Evolutionary conservation across 2,797 vertebrate species (phyloP).

Genomic region (Selene dorsalis): DNA sequence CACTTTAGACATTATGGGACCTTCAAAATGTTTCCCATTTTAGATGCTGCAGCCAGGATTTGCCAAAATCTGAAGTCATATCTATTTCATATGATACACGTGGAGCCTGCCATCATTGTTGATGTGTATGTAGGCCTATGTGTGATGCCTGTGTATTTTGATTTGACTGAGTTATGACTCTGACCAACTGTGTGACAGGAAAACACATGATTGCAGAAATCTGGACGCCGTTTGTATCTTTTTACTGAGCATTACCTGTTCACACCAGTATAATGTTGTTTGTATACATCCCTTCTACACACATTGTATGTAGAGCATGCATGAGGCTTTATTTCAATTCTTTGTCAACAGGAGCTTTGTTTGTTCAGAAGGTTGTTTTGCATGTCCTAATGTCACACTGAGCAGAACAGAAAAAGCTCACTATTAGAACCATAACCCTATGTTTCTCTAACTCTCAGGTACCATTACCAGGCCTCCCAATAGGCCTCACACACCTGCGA

Average conservation of each 20-base stretch:
- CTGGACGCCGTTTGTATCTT: not conserved
- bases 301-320: not conserved
- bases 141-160: not conserved
- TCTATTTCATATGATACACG: too few relatives aligned
- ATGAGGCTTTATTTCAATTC: slow-evolving; percentile 5
- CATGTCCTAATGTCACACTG: slow-evolving; percentile 20
- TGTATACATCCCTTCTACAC: not conserved
- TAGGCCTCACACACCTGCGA: slow-evolving; percentile 57
- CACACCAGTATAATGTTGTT: not conserved
- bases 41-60: not conserved
- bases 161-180: not conserved
- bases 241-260: not conserved
- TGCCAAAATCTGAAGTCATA: not conserved
- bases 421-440: slow-evolving; percentile 40
- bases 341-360: not conserved
- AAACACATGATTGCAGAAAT: not conserved
- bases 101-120: too few relatives aligned
- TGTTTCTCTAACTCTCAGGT: slow-evolving; percentile 42
- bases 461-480: slow-evolving; percentile 55
- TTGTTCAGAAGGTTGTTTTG: slow-evolving; percentile 33
- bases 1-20: too few relatives aligned
- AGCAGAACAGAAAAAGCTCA: slow-evolving; percentile 69
- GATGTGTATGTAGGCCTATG: not conserved
- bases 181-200: not conserved
- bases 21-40: not conserved